Base-by-base conservation (phyloP, 2,113 vertebrate species). In the Hemichromis elongatus region DNA sequence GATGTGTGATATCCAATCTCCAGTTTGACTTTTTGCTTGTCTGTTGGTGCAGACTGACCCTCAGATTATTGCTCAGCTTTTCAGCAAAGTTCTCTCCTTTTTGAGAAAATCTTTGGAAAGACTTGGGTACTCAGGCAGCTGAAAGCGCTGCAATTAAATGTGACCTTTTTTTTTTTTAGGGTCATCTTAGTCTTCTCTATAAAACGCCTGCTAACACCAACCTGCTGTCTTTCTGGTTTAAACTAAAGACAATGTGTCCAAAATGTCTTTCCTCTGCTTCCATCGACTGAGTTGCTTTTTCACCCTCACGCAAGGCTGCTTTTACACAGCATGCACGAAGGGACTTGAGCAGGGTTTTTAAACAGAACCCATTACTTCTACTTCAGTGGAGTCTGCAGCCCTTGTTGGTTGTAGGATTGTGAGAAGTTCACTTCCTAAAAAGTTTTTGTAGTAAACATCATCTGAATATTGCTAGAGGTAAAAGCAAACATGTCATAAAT, bases 61-160 rank as follows among this genome's bases (percentile, higher is more conserved):
- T 81, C 9, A 33, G 78, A 81, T 66, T 19, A 81, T 66, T 19
- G 13, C 85, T 77, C 50, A 5, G 70, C 57, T 75, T 80, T 77
- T 61, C 82, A 52, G 53, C 37, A 54, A 57, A 84, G 68, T 66
- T 28, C 50, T 24, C 14, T 56, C 75, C 9, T 55, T 47, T 57
- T 82, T 57, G 56, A 55, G 53, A 73, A 47, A 52, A 13, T 13
- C 10, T 52, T 80, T 18, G 45, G 54, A 28, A 50, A 11, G 26
- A 13, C 10, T 57, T 1, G 2, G 7, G 78, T 77, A 81, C 50
- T 78, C 54, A 7, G 59, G 68, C 53, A 42, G 26, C 35, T 24
- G 28, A 30, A 82, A 45, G 24, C 33, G 16, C 16, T 52, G 70
- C 79, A 84, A 88, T 92, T 88, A 92, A 83, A 80, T 40, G 7